Conservation (phyloP, 1,140 invertebrate genomes). For the Triops longicaudatus region DNA sequence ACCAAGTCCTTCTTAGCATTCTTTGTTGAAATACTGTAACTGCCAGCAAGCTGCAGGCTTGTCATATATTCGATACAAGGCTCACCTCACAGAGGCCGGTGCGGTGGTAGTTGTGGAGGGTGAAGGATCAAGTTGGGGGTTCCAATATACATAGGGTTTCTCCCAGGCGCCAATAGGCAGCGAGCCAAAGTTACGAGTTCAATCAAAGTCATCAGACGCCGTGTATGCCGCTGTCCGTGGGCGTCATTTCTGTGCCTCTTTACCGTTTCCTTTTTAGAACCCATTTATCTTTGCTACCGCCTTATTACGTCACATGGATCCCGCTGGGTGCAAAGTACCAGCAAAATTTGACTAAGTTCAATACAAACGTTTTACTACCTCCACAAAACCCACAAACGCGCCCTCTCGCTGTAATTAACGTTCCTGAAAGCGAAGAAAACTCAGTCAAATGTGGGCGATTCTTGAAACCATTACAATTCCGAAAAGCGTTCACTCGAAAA, state of each 20-base stretch:
- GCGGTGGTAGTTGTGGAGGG: no score
- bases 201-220: conserved; percentile 11
- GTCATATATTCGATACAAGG: no score
- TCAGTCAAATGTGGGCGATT: no score
- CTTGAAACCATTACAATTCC: no score
- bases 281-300: neutral
- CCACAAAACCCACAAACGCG: no score
- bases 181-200: conserved; percentile 1
- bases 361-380: neutral
- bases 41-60: no score
- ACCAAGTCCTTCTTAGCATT: no score
- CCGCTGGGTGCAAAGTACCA: neutral
- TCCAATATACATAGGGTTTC: neutral
- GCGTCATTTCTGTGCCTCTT: neutral
- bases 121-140: neutral
- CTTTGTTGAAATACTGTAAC: no score
- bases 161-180: neutral
- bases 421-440: no score
- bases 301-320: neutral
- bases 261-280: neutral
- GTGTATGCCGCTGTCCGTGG: neutral
- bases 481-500: no score
- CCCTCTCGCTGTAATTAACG: no score
- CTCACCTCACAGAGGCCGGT: no score
- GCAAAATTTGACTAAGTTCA: neutral